Percentiles rank a stretch among this genome's conserved stretches.
These are phyloP conservation scores for Beroe ovata DNA, from an alignment of 37 sponge, comb jelly and placozoan species.

Conservation along the genomic window DNA sequence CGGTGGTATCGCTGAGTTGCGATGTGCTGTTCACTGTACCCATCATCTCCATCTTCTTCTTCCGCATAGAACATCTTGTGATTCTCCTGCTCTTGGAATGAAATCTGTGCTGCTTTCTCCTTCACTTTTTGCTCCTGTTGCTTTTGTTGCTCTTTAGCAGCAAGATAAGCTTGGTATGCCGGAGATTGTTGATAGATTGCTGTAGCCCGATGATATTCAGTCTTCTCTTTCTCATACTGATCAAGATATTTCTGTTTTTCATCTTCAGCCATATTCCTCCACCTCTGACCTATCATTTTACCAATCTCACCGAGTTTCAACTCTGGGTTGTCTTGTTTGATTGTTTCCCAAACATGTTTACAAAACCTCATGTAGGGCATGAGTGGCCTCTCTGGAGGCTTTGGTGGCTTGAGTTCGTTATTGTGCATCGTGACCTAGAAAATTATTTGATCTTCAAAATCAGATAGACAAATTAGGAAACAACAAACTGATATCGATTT, in stretches of 20 bases:
- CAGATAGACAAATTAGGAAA: background rate
- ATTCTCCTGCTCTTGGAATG: conserved; percentile 47
- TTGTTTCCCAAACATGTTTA: conserved; percentile 55
- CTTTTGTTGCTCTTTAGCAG: conserved; percentile 52
- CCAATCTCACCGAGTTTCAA: conserved; percentile 24
- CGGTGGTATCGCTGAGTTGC: conserved; percentile 13
- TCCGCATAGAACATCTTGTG: conserved; percentile 55
- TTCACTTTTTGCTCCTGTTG: conserved; percentile 46
- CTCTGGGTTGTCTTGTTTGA: conserved; percentile 45
- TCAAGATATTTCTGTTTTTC: conserved; percentile 47
- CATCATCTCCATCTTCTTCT: conserved; percentile 60
- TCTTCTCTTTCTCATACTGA: conserved; percentile 34
- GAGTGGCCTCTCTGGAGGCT: conserved; percentile 50
- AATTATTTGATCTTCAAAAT: background rate
- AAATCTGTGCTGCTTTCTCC: conserved; percentile 40
- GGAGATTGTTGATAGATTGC: conserved; percentile 46
- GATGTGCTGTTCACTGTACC: conserved; percentile 24
- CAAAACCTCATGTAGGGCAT: conserved; percentile 60
- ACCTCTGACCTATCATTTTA: conserved; percentile 46
- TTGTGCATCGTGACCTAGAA: conserved; percentile 5
- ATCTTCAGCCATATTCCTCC: conserved; percentile 54
- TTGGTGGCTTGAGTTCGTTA: conserved; percentile 45
- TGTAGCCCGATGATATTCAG: conserved; percentile 33
- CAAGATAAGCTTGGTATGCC: conserved; percentile 39
- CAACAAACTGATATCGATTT: no score